Base-by-base conservation (phyloP, 2,113 vertebrate species). In the Odontesthes bonariensis region DNA sequence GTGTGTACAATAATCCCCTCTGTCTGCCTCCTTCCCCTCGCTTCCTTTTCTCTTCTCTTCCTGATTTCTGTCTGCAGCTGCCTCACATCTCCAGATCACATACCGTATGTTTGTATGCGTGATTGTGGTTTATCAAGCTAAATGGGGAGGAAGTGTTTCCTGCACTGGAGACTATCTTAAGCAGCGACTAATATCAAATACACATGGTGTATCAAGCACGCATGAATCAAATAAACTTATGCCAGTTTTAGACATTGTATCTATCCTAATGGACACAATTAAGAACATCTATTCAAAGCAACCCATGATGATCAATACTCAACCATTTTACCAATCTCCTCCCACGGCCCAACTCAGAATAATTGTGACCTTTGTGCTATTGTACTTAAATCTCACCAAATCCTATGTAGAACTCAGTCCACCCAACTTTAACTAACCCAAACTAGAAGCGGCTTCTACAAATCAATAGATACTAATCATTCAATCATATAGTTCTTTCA, bases 1-100 rank as follows among this genome's bases (percentile, higher is more conserved):
- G 77, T 47, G 38, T 77, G 84, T 89, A 94, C 88, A 93, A 93
- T 91, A 84, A 88, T 92, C 81, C 84, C 76, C 82, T 92, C 85
- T 92, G 91, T 94, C 81, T 88, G 73, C 87, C 86, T 75, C 71
- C 81, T 77, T 84, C 57, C 80, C 76, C 69, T 79, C 8, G 35
- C 86, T 93, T 92, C 92, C 83, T 85, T 75, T 86, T 87, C 60
- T 60, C 52, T 51, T 20, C 61, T 71, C 76, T 87, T 89, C 78
- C 88, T 86, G 82, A 65, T 84, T 88, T 88, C 49, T 69, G 79
- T 71, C 57, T 84, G 75, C 85, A 90, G 89, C 88, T 88, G 86
- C 66, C 65, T 72, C 51, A 79, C 69, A 70, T 89, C 54, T 81
- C 62, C 68, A 85, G 70, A 81, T 20, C 44, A 56, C 46, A 22